Conservation (phyloP, 2,888 invertebrate species). For the Psylliodes chrysocephalus region DNA sequence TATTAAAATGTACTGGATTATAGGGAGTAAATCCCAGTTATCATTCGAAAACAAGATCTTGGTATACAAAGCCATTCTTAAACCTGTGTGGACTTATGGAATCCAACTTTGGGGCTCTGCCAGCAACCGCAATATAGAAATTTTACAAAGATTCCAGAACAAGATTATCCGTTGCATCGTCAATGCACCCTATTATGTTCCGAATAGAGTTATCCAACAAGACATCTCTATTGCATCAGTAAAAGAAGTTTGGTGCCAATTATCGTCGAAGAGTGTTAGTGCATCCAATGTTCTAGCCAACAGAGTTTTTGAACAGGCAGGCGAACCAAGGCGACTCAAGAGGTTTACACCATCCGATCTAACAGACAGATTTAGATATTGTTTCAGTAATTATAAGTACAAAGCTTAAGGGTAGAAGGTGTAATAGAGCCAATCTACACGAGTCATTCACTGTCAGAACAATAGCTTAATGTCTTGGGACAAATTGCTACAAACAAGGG, state of each 20-base stretch:
- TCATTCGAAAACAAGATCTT: too few species aligned
- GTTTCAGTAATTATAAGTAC: background rate
- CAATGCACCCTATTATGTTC: too few species aligned
- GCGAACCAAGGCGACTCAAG: background rate
- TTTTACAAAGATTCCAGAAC: background rate
- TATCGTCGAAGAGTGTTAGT: background rate
- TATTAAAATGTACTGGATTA: too few species aligned
- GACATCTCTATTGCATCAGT: background rate
- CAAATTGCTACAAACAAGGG: background rate
- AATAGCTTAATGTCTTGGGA: background rate
- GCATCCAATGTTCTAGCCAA: background rate
- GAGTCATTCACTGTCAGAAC: background rate
- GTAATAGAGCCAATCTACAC: background rate
- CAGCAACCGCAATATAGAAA: too few species aligned
- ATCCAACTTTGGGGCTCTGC: too few species aligned
- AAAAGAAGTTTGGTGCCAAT: background rate
- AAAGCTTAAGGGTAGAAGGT: background rate
- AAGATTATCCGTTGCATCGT: background rate
- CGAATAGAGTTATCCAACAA: background rate
- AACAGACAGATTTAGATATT: background rate
- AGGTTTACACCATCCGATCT: background rate
- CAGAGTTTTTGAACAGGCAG: background rate
- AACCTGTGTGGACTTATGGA: too few species aligned
- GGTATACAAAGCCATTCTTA: too few species aligned
- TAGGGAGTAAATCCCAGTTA: too few species aligned